These are phyloP conservation scores for Pygoscelis adeliae DNA, from an alignment of 2,113 vertebrate species.

Conservation along the genomic window DNA sequence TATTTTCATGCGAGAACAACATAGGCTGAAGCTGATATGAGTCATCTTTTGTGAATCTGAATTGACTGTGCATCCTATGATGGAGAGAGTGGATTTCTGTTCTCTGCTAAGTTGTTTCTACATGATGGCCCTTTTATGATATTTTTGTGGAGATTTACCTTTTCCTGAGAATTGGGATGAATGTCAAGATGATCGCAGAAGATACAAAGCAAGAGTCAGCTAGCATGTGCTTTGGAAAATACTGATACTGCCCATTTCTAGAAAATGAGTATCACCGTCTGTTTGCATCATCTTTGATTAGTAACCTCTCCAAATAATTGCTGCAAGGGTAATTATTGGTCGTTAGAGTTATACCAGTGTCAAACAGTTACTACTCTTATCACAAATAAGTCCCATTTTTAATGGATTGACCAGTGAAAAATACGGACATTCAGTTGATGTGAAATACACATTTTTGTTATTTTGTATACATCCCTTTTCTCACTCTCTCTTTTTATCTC, in stretches of 20 bases:
- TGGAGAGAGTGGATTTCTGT: background rate
- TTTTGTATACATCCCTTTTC: background rate
- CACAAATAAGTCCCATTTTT: background rate
- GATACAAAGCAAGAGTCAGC: background rate
- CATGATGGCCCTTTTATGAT: background rate
- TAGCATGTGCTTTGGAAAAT: background rate
- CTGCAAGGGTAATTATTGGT: background rate
- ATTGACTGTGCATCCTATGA: background rate
- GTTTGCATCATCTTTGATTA: background rate
- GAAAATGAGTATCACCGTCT: background rate
- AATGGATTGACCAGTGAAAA: background rate
- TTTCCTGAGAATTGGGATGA: background rate
- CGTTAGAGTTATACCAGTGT: background rate
- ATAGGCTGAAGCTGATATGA: background rate
- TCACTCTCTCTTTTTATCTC: background rate
- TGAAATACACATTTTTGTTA: background rate
- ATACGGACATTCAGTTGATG: background rate
- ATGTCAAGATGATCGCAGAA: conserved; percentile 13
- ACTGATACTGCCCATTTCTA: background rate
- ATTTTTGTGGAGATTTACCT: background rate
- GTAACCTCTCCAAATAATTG: background rate
- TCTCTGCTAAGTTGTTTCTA: background rate
- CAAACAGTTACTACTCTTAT: background rate
- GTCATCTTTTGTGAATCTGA: background rate
- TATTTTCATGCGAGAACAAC: background rate